A percentile compares a stretch with the other conserved stretches of the same genome.
These are phyloP conservation scores for Clarias platycephalus DNA, from an alignment of 2,797 vertebrate genomes.

Conservation along the genomic window DNA sequence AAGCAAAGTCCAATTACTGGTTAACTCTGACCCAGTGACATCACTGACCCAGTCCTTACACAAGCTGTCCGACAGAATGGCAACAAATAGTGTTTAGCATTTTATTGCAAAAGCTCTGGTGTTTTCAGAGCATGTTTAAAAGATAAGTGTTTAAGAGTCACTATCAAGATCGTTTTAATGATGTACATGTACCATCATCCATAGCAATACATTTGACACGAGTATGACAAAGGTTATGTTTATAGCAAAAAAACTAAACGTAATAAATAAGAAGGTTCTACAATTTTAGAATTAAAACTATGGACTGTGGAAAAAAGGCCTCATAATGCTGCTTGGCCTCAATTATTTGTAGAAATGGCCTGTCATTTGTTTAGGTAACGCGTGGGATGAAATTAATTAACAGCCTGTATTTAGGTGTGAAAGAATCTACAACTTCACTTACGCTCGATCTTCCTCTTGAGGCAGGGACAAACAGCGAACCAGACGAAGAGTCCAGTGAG, in stretches of 20 bases:
- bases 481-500: conserved; percentile 88
- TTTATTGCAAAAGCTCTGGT: neutral
- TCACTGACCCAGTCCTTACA: conserved; percentile 18
- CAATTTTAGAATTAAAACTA: neutral
- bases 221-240: neutral
- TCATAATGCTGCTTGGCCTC: neutral
- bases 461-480: conserved; percentile 91
- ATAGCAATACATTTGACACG: neutral
- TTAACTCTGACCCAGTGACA: conserved; percentile 64
- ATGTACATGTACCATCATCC: too few relatives aligned
- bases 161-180: neutral
- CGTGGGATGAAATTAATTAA: neutral
- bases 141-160: neutral
- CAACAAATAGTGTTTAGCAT: neutral
- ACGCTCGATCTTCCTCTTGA: conserved; percentile 97
- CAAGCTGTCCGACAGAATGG: neutral
- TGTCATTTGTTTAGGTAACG: neutral
- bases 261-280: neutral
- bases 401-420: neutral
- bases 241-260: neutral
- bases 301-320: neutral
- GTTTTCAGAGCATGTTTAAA: neutral
- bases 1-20: conserved; percentile 69
- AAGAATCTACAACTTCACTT: conserved; percentile 67
- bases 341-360: neutral